phyloP scores from a whole-genome alignment of 1,140 invertebrate genomes.

The Atta cephalotes region DNA sequence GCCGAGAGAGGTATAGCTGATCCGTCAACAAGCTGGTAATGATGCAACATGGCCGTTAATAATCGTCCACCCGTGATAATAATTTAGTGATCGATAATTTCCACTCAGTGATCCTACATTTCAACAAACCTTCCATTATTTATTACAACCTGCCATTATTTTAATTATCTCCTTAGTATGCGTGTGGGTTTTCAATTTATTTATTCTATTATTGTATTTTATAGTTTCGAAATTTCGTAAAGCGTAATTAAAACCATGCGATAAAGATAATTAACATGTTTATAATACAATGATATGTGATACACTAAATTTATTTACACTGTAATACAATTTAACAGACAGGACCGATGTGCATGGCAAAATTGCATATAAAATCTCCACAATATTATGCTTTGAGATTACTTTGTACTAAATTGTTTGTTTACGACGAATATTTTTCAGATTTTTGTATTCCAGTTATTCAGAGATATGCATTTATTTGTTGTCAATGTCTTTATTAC shows the following conservation, averaged over 20 bases:
- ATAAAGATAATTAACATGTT: slow-evolving; percentile 31
- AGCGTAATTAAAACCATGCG: background rate
- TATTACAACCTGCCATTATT: slow-evolving; percentile 18
- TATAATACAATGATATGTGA: slow-evolving; percentile 10
- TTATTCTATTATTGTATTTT: background rate
- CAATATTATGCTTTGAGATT: background rate
- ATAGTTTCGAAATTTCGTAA: slow-evolving; percentile 24
- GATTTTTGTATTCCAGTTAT: background rate
- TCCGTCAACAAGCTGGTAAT: slow-evolving; percentile 64
- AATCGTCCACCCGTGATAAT: slow-evolving; percentile 42
- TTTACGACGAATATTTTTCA: background rate
- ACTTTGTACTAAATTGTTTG: slow-evolving; percentile 32
- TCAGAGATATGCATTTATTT: background rate
- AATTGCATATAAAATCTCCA: background rate
- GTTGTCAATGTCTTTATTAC: background rate
- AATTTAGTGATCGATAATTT: slow-evolving; percentile 61
- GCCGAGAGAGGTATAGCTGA: slow-evolving; percentile 31
- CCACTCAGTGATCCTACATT: slow-evolving; percentile 24
- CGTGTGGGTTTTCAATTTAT: background rate
- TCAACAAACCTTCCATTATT: slow-evolving; percentile 11
- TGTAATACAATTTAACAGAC: background rate
- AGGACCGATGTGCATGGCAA: background rate
- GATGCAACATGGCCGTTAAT: slow-evolving; percentile 57
- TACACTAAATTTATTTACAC: slow-evolving; percentile 41
- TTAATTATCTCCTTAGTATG: slow-evolving; percentile 10